Base-by-base conservation (phyloP, 2,113 vertebrate species). In the Ptilonorhynchus violaceus region DNA sequence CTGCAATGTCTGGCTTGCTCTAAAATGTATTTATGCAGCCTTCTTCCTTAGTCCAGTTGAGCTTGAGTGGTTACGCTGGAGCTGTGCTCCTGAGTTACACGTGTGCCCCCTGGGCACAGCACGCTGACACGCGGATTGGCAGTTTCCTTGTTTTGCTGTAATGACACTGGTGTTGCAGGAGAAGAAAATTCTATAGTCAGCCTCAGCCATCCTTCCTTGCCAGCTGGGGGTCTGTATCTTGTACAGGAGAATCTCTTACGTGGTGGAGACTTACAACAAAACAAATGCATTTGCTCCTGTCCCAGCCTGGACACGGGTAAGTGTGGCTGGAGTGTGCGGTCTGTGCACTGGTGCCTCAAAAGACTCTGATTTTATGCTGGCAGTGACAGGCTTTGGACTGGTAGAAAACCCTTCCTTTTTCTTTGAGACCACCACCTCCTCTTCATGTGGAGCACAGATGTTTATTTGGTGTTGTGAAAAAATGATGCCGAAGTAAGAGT, bases 1-100 rank as follows among this genome's bases (percentile, higher is more conserved):
- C 91, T 94, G 63, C 82, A 86, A 52, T 24, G 30, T 93, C 77
- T 87, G 87, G n/a, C 68, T 79, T 74, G 46, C 66, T 80, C 24
- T 42, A 41, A 91, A 91, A 77, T 24, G 58, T 81, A 25, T 84
- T 92, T 81, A 21, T 89, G 59, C 53, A 73, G 37, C 28, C 28
- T 82, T 76, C 62, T 73, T 75, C 64, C 42, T n/a, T 12, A 3
- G 37, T 19, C 27, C 39, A 35, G 39, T 8, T 46, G 60, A 91
- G 27, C 42, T 31, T 0, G 19, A 67, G 73, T 21, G 69, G 7
- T 39, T 44, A 2, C 13, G 31, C 7, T 56, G 59, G 73, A n/a
- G 87, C 49, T 73, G 63, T 23, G 37, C 53, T 84, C 35, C 44
- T 6, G 21, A 28, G 42, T 27, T 25, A 22, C 46, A 5, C 5